Percentiles rank a stretch among this genome's conserved stretches.
These are phyloP conservation scores for Patiria pectinifera DNA, from an alignment of 53 echinoderm and acorn worm genomes.

Conservation along the genomic window DNA sequence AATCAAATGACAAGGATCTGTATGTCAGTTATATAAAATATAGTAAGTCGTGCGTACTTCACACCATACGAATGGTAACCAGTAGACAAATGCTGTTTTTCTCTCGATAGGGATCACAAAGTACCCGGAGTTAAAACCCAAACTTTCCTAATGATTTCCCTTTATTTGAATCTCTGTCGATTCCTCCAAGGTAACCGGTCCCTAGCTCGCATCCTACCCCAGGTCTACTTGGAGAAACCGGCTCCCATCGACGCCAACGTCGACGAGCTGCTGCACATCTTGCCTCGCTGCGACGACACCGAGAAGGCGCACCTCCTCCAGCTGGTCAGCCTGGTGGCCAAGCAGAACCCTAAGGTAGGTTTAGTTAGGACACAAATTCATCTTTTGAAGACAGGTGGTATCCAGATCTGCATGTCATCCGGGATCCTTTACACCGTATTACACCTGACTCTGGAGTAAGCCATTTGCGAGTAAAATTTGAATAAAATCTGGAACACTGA, in stretches of 20 bases:
- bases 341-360: slow-evolving; percentile 83
- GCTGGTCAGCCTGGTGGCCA: slow-evolving; percentile 82
- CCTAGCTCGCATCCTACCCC: slow-evolving; percentile 84
- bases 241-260: slow-evolving; percentile 76
- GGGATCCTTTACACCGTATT: no score
- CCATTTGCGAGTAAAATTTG: no score
- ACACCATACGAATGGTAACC: no score
- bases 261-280: slow-evolving; percentile 72
- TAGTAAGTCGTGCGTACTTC: no score
- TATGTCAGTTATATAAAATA: no score
- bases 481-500: no score
- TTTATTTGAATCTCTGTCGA: not conserved
- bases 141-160: not conserved
- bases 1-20: no score
- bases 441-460: no score
- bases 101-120: no score
- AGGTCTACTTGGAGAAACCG: slow-evolving; percentile 90
- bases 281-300: slow-evolving; percentile 81
- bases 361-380: not conserved
- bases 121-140: no score
- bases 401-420: no score
- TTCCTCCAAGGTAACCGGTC: slow-evolving; percentile 84
- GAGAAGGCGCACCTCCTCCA: slow-evolving; percentile 85
- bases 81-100: no score
- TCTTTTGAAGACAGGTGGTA: not conserved